Evolutionary conservation across 2,888 invertebrate species (phyloP), one percentile per base, ranked within the genome.

Genomic region (Tipula vernalis): DNA sequence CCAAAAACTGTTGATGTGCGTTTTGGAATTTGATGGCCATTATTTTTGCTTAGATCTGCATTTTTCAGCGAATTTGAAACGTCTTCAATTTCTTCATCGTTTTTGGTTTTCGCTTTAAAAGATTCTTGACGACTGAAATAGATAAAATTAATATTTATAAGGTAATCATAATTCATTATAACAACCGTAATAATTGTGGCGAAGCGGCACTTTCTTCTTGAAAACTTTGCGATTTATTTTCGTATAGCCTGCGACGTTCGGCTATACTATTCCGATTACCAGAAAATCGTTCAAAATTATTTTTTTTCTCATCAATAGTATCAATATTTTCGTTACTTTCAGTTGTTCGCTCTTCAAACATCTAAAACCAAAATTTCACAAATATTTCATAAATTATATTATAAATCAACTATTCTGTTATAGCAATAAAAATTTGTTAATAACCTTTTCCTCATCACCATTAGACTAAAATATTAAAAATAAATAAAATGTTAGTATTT

Each of bases 1-100:
- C 95, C 96, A 90, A 97, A 97, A 0, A 97, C 97, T 12, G 97
- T 97, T 0, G 96, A 97, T 0, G 96, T 97, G 89, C 97, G 93
- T 89, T 97, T 97, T 0, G 96, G 96, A 18, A 42, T 42, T 85
- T 85, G 85, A 39, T 84, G 84, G 10, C 39, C 41, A 84, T 84
- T 84, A 18, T 86, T 87, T 87, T 86, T 86, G 10, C 85, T 85
- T 47, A 83, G 83, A 4, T 87, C 86, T 28, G 36, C 2, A 86
- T 91, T 91, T 41, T 90, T 90, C 86, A 91, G 91, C 0, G 91
- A 90, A 86, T 90, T 90, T 12, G 91, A 91, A 87, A 90, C 90
- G 85, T 91, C 90, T 86, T 91, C 90, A 87, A 94, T 91, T 71
- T 93, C 92, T 15, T 93, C 94, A 1, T 93, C 94, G 88, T 94